Evolutionary conservation across 1,140 invertebrate species (phyloP).

Genomic region (Pseudoatta argentina): DNA sequence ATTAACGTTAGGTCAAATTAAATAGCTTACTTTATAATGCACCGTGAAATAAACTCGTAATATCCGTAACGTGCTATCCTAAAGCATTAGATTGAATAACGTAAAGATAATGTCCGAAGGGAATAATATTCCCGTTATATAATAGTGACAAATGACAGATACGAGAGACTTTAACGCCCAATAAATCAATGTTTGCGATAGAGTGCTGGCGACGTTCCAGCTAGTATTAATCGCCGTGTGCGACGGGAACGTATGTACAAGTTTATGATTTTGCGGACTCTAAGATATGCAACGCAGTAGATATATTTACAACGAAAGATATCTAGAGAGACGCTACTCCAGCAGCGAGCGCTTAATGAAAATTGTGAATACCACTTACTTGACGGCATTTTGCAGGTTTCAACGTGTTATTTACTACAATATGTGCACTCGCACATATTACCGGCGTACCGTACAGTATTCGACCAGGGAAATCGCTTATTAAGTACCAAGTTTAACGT

Average conservation of each 20-base stretch:
- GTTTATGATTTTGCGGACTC: conserved; percentile 27
- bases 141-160: conserved; percentile 4
- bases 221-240: conserved; percentile 12
- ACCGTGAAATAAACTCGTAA: background rate
- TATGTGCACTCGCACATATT: background rate
- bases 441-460: background rate
- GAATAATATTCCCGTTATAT: background rate
- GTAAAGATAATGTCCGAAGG: background rate
- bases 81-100: background rate
- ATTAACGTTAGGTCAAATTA: background rate
- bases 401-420: conserved; percentile 43
- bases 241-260: background rate
- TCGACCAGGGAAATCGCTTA: conserved; percentile 4
- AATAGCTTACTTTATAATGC: background rate
- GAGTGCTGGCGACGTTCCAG: background rate
- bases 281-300: background rate
- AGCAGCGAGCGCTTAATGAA: conserved; percentile 40
- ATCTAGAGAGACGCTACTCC: background rate
- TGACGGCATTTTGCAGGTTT: conserved; percentile 34
- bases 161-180: conserved; percentile 1
- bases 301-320: conserved; percentile 5
- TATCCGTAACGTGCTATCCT: background rate
- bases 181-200: conserved; percentile 13
- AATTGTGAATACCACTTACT: conserved; percentile 55
- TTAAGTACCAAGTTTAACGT: conserved; percentile 21